Evolutionary conservation across 2,113 vertebrate species (phyloP), one percentile per base, ranked within the genome.

Genomic region (Chunga burmeisteri): DNA sequence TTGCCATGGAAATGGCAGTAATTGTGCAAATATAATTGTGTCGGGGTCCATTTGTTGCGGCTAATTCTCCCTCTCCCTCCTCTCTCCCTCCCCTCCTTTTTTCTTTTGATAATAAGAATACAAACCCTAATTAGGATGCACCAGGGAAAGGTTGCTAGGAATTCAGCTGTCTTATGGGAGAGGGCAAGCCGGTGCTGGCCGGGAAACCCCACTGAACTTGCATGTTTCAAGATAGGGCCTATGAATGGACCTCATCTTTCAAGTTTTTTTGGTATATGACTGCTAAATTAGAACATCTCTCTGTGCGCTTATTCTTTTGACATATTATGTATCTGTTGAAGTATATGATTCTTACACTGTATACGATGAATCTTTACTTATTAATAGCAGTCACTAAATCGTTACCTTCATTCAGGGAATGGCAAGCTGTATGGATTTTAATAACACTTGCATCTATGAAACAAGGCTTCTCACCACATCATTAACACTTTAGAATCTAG

Each of bases 11-110:
- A 91, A 96, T 94, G 93, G 90, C 86, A 88, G 86, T 74, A 90
- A 93, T 94, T 95, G 95, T 92, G 95, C 97, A 96, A 95, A 93
- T 78, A 61, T 47, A 66, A 97, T 96, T 95, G 91, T 96, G 93
- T 94, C 29, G 26, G 93, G 81, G 92, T 75, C 84, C 30, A 13
- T 82, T 95, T 81, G 94, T 72, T 94, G 91, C 17, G 1, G 96
- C 92, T 97, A 95, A 96, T 96, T 94, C 94, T 83, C 72, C 74
- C 63, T 71, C 67, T 59, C 30, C 42, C 72, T 47, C 53, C 38
- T 72, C 56, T 21, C 74, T 53, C 75, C 68, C 86, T 78, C 78
- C 94, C 36, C 42, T 72, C 72, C 65, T 90, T 85, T 91, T 82
- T 82, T 66, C 85, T 83, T 92, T 96, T 90, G 90, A 88, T 93